Base-by-base conservation (phyloP, 2,888 invertebrate genomes). In the Anthrax anthrax region DNA sequence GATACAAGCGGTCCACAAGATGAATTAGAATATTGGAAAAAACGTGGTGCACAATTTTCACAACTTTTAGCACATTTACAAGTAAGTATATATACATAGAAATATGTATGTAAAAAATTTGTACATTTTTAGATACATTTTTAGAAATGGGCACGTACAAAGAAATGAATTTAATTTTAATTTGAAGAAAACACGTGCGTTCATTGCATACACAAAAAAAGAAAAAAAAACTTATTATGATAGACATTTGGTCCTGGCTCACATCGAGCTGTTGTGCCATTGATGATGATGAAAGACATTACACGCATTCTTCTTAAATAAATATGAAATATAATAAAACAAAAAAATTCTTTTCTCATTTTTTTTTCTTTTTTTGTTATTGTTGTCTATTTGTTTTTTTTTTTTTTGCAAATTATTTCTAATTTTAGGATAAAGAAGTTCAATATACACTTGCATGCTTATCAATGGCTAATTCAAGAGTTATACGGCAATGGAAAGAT, bases 11-110 rank as follows among this genome's bases (percentile, higher is more conserved):
- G 94, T 0, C 95, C 95, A 0, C 88, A 92, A 60, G 92, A 95
- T 59, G 96, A 96, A 62, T 71, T 96, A 37, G 89, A 90, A 58
- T 95, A 95, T 66, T 96, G 95, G 95, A 95, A 95, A 69, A 85
- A 87, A 58, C 74, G 95, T 32, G 89, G 90, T 37, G 91, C 94
- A 0, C 90, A 89, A 62, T 92, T 96, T 64, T 91, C 88, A 8
- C 87, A 89, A 62, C 77, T 91, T 1, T 77, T 85, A 13, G 77
- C 80, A 5, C 82, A 84, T 61, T 70, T 89, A 49, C 80, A 82
- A 69, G 78, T 76, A 47, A 39, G 32, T 32, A 9, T 42, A 1
- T 32, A 32, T 32, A 32, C 6, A 12, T 9, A 12, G 12, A 12
- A 29, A 29, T 12, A 10, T 29, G 29, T 29, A 32, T 4, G 2